These are phyloP conservation scores for Otocyon megalotis DNA, from an alignment of 2,113 vertebrate species.

Conservation along the genomic window DNA sequence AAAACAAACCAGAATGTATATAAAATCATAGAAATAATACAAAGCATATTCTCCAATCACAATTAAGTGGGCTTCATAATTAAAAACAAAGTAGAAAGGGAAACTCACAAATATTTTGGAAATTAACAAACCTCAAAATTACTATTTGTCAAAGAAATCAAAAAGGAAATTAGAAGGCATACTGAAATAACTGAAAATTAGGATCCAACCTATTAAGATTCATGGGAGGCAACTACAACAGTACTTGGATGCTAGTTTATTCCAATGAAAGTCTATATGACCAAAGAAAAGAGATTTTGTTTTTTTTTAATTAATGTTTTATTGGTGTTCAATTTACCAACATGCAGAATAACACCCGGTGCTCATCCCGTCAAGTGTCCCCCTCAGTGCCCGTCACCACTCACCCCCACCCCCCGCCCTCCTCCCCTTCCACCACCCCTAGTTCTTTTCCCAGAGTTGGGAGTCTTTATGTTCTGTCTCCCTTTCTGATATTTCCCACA, in stretches of 20 bases:
- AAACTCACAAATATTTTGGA: not conserved
- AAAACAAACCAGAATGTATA: not conserved
- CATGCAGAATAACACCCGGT: no score
- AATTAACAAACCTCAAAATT: not conserved
- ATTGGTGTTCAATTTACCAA: no score
- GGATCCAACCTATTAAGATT: not conserved
- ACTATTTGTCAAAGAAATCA: not conserved
- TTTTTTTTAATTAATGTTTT: no score
- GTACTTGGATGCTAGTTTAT: not conserved
- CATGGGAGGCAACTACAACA: not conserved
- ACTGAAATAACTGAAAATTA: not conserved
- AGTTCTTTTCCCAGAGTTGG: no score
- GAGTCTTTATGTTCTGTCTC: no score
- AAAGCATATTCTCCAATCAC: not conserved
- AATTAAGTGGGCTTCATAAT: not conserved
- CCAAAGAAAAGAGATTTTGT: not conserved
- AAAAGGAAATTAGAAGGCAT: not conserved
- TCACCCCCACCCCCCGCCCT: no score
- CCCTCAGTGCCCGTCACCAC: no score
- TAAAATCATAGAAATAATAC: not conserved
- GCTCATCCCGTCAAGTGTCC: no score
- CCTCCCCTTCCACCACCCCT: no score
- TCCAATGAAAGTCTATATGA: not conserved
- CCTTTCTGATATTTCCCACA: no score
- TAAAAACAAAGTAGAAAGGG: not conserved